These are phyloP conservation scores for Tyria jacobaeae DNA, from an alignment of 2,888 invertebrate species.

Conservation along the genomic window DNA sequence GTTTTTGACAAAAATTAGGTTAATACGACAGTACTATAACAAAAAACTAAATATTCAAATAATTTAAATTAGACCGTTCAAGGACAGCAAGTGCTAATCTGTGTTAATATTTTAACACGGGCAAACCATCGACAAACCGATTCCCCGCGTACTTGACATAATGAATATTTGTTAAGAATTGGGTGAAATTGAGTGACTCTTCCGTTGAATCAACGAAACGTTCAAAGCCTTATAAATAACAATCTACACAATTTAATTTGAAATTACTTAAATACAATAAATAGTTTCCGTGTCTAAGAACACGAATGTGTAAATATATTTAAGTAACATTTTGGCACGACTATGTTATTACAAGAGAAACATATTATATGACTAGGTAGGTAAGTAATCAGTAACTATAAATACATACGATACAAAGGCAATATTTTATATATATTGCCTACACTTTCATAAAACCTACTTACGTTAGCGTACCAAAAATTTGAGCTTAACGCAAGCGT, in stretches of 20 bases:
- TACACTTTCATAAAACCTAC: not conserved
- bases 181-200: not conserved
- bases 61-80: not conserved
- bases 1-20: too few species aligned
- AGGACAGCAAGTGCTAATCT: too few species aligned
- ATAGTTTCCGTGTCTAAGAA: not conserved
- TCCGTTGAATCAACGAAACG: not conserved
- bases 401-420: not conserved
- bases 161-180: too few species aligned
- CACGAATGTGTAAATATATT: constrained; percentile 12
- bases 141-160: not conserved
- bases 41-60: not conserved
- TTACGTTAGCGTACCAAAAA: not conserved
- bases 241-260: not conserved
- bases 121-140: not conserved
- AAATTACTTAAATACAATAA: not conserved
- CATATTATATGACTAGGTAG: constrained; percentile 50
- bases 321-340: constrained; percentile 48
- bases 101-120: not conserved
- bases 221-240: not conserved
- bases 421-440: not conserved
- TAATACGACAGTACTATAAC: too few species aligned
- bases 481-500: constrained; percentile 3
- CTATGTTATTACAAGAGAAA: constrained; percentile 41
- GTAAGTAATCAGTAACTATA: constrained; percentile 14